Percentiles rank a stretch among this genome's conserved stretches.
These are phyloP conservation scores for Tretioscincus oriximinensis DNA, from an alignment of 2,113 vertebrate genomes.

Conservation along the genomic window DNA sequence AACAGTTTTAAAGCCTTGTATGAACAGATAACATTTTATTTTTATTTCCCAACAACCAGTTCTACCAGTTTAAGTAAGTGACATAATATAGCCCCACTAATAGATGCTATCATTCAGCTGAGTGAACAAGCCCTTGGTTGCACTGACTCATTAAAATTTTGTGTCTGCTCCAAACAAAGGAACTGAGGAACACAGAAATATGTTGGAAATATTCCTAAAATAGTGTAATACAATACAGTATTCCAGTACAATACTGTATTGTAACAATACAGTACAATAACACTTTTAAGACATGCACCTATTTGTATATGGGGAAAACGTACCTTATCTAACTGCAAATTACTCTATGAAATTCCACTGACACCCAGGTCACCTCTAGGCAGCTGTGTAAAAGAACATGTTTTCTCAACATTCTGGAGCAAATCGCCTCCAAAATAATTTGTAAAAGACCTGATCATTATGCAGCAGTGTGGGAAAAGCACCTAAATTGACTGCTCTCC, in stretches of 20 bases:
- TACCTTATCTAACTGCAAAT: neutral
- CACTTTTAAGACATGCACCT: neutral
- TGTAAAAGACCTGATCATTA: too few species aligned
- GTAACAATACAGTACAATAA: neutral
- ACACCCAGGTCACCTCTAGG: neutral
- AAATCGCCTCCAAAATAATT: too few species aligned
- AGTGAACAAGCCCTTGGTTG: neutral
- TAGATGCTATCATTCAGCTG: neutral
- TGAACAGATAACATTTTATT: neutral
- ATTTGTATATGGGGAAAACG: neutral
- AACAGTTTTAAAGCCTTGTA: neutral
- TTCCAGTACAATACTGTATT: neutral
- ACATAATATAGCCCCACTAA: neutral
- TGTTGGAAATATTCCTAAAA: neutral
- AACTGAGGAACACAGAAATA: rapidly evolving
- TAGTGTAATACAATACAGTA: neutral
- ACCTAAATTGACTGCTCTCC: too few species aligned
- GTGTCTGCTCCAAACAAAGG: neutral
- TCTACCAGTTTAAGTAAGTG: neutral
- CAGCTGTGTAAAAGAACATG: neutral
- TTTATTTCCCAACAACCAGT: neutral
- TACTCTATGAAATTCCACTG: neutral
- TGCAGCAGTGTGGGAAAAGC: too few species aligned
- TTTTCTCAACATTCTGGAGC: too few species aligned
- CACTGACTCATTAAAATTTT: constrained; percentile 1